These are phyloP conservation scores for Amniataba percoides DNA, from an alignment of 2,797 vertebrate species.

Conservation along the genomic window DNA sequence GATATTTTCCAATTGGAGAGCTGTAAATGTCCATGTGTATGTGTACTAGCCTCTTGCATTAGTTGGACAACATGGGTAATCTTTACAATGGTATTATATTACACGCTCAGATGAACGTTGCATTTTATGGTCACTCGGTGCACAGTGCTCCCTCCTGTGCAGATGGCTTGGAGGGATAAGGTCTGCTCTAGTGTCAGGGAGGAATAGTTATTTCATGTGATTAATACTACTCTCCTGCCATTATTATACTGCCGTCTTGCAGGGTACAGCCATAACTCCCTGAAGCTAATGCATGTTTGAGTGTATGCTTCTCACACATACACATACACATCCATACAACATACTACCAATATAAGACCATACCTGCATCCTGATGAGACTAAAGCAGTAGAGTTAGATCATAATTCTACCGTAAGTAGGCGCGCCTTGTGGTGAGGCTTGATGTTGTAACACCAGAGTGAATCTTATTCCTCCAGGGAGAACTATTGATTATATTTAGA, in stretches of 20 bases:
- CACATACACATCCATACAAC: conserved; percentile 6
- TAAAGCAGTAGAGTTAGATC: neutral
- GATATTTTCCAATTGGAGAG: conserved; percentile 63
- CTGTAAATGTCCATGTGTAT: conserved; percentile 65
- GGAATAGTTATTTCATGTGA: conserved; percentile 68
- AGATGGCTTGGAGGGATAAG: conserved; percentile 71
- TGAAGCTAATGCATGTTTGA: conserved; percentile 41
- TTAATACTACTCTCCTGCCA: conserved; percentile 61
- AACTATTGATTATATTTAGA: conserved; percentile 50
- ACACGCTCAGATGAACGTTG: conserved; percentile 72
- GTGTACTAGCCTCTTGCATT: conserved; percentile 40
- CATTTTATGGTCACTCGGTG: conserved; percentile 73
- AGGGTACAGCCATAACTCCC: conserved; percentile 50
- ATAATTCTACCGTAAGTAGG: conserved; percentile 35
- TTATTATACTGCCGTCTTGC: conserved; percentile 60
- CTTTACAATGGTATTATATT: conserved; percentile 72
- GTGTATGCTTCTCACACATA: neutral
- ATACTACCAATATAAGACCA: conserved; percentile 6
- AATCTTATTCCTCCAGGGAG: conserved; percentile 29
- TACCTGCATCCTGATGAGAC: conserved; percentile 10
- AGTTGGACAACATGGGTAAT: conserved; percentile 58
- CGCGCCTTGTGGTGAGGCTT: conserved; percentile 26
- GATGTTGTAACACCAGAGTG: conserved; percentile 30
- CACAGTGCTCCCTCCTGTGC: conserved; percentile 44
- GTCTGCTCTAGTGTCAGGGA: conserved; percentile 54